phyloP scores from a whole-genome alignment of 2,888 invertebrate species.

The Crematogaster levior region DNA sequence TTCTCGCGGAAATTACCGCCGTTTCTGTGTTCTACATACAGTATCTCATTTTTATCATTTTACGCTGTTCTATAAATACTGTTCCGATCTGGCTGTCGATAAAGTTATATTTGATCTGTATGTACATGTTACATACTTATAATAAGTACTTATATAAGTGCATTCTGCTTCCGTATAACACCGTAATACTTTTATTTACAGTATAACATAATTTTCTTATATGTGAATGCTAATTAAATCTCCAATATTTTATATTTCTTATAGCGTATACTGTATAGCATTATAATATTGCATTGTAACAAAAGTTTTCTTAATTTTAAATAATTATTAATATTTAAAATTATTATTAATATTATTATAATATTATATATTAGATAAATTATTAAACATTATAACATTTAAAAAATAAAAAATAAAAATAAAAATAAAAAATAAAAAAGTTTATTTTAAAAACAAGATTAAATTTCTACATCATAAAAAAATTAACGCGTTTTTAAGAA shows the following conservation, averaged over 20 bases:
- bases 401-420: too few relatives aligned
- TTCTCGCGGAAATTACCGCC: slow-evolving; percentile 34
- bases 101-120: background rate
- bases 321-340: too few relatives aligned
- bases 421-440: too few relatives aligned
- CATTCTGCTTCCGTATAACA: too few relatives aligned
- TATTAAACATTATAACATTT: background rate
- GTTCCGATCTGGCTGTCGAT: background rate
- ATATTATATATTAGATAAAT: background rate
- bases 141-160: too few relatives aligned
- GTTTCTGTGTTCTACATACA: slow-evolving; percentile 8
- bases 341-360: too few relatives aligned
- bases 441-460: background rate
- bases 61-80: background rate
- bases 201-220: background rate
- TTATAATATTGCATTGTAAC: background rate
- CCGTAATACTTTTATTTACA: background rate
- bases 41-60: slow-evolving; percentile 16
- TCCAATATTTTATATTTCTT: background rate
- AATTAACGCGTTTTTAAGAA: background rate
- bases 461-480: background rate
- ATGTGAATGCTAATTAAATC: slow-evolving; percentile 1
- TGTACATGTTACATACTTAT: too few relatives aligned
- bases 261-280: background rate
- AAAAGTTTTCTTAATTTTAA: background rate